Percentiles rank a stretch among this genome's conserved stretches.
Conservation (phyloP, 30 jellyfish, hydroid and myxozoan genomes). For the Mastigias papua region DNA sequence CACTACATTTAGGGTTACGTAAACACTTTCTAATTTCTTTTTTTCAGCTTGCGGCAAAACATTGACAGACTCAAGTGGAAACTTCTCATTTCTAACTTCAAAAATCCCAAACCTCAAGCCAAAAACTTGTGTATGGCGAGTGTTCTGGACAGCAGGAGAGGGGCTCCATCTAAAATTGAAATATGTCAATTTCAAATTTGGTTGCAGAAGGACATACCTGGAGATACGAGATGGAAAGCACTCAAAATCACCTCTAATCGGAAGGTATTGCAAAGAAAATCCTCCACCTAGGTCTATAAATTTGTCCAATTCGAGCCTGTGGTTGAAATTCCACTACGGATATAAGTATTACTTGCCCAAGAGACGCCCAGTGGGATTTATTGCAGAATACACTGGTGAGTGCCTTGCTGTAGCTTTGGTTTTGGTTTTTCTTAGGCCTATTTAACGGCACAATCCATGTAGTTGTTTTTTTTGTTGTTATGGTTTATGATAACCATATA, state of each 20-base stretch:
- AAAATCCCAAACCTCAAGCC: constrained; percentile 1
- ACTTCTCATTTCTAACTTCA: constrained; percentile 53
- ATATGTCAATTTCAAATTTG: constrained; percentile 31
- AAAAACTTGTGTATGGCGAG: constrained; percentile 65
- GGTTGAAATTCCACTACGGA: constrained; percentile 73
- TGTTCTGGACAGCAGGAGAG: constrained; percentile 70
- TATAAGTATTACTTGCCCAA: constrained; percentile 38
- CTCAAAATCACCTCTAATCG: constrained; percentile 28
- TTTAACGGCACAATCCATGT: too few relatives aligned
- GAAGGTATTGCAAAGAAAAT: constrained; percentile 67
- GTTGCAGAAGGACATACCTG: constrained; percentile 47
- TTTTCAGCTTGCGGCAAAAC: constrained; percentile 68
- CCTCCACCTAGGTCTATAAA: constrained; percentile 44
- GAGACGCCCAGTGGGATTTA: constrained; percentile 59
- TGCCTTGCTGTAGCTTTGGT: too few relatives aligned
- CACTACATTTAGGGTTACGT: not conserved
- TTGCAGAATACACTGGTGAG: constrained; percentile 63
- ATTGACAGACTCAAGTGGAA: constrained; percentile 46
- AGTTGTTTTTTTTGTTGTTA: too few relatives aligned
- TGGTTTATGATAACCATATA: too few relatives aligned
- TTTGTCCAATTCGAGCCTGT: constrained; percentile 19
- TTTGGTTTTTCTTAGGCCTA: too few relatives aligned
- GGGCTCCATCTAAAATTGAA: constrained; percentile 22
- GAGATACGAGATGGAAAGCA: constrained; percentile 68
- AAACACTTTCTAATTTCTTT: not conserved